Evolutionary conservation across 2,888 invertebrate species (phyloP).

Genomic region (Macrosiphum euphorbiae): DNA sequence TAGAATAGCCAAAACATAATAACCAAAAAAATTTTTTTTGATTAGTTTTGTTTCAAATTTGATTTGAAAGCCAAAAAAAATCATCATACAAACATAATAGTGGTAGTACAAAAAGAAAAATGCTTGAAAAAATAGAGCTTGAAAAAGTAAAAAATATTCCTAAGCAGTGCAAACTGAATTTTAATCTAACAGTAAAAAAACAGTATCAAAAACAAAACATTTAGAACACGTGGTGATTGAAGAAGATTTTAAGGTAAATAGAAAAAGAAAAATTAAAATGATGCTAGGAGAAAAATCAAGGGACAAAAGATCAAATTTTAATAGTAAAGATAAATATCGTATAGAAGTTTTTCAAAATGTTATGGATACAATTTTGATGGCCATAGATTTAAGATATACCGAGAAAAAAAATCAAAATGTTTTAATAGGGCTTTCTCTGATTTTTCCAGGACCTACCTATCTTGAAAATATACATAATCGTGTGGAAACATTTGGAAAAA

Average conservation of each 20-base stretch:
- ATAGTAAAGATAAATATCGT: not conserved
- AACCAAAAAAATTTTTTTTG: no score
- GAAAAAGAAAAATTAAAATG: not conserved
- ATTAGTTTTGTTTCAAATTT: no score
- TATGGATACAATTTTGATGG: not conserved
- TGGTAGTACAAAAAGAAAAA: no score
- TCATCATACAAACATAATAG: no score
- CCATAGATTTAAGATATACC: not conserved
- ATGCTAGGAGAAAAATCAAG: slow-evolving; percentile 9
- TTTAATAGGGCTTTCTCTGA: not conserved
- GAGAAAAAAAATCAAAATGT: not conserved
- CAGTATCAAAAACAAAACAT: not conserved
- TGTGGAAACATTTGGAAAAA: not conserved
- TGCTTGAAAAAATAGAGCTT: no score
- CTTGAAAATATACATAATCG: not conserved
- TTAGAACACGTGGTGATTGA: not conserved
- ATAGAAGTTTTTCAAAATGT: not conserved
- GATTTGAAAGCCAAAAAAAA: no score
- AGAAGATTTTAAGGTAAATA: not conserved
- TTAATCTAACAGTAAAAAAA: no score
- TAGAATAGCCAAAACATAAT: no score
- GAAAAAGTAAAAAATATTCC: no score
- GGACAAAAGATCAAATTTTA: not conserved
- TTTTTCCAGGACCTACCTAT: not conserved
- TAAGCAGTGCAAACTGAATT: no score